phyloP scores from a whole-genome alignment of 2,113 vertebrate species.

The Microcebus ravelobensis region DNA sequence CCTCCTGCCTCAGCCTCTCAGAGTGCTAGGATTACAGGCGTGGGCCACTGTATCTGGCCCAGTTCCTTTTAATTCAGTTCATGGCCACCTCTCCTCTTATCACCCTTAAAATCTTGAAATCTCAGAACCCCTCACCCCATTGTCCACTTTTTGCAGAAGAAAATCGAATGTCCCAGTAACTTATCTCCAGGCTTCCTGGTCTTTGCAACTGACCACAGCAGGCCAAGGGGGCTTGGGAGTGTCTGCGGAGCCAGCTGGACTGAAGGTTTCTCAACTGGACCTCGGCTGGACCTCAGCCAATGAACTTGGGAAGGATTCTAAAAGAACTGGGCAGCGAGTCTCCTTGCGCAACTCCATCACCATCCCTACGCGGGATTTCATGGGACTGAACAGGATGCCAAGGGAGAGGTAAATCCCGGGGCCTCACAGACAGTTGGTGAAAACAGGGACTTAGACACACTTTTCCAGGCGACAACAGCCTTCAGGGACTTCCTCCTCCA shows the following conservation, averaged over 20 bases:
- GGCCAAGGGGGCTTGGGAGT: rapidly evolving
- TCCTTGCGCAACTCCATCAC: neutral
- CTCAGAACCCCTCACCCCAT: neutral
- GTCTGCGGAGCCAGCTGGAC: neutral
- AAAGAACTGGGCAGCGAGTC: neutral
- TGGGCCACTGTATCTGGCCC: too few species aligned
- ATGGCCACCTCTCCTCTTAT: neutral
- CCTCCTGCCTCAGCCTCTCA: too few species aligned
- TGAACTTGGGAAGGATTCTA: neutral
- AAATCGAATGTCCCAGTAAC: neutral
- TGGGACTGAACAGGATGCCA: neutral
- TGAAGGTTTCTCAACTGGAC: neutral
- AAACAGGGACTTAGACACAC: neutral
- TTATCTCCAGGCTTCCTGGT: neutral
- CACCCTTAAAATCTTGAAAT: neutral
- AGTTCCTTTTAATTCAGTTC: neutral
- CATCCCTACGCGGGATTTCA: neutral
- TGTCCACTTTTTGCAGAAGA: neutral
- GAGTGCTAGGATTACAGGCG: too few species aligned
- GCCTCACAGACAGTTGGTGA: neutral
- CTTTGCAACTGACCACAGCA: neutral
- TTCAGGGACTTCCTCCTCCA: neutral
- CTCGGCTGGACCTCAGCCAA: neutral
- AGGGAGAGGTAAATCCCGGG: neutral
- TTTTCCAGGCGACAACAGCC: neutral